Conservation (phyloP, 2,888 invertebrate species). For the Adineta ricciae region DNA sequence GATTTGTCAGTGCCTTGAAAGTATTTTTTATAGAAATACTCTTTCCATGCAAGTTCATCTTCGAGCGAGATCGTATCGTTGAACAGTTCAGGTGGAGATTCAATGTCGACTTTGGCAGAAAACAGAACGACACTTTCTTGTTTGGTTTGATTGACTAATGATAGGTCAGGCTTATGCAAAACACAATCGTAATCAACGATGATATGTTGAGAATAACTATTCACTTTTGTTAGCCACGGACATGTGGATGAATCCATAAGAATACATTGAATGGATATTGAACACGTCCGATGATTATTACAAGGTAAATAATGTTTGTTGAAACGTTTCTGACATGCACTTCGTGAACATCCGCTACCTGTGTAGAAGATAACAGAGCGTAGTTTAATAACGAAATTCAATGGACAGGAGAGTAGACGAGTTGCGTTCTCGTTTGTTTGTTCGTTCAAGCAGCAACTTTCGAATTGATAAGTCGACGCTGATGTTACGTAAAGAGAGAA, state of each 20-base stretch:
- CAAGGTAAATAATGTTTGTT: not conserved
- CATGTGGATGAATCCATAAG: not conserved
- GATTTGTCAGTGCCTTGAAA: not conserved
- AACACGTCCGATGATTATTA: slow-evolving; percentile 4
- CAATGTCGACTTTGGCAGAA: not conserved
- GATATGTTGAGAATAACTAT: not conserved
- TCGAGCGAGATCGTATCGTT: not conserved
- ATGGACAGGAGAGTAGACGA: not conserved
- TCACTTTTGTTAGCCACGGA: not conserved
- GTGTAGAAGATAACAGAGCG: not conserved
- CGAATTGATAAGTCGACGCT: not conserved
- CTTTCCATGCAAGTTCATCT: not conserved
- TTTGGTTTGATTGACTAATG: not conserved
- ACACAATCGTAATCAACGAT: not conserved
- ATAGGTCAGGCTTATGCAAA: not conserved
- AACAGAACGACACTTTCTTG: not conserved
- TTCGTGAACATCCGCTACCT: not conserved
- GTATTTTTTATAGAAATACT: not conserved
- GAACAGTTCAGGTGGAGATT: not conserved
- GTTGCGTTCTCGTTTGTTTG: not conserved
- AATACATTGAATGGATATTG: not conserved
- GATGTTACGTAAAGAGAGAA: not conserved
- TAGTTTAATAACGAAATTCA: not conserved
- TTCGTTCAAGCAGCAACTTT: not conserved
- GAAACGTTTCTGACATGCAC: not conserved